These are phyloP conservation scores for Perca schrenkii DNA, from an alignment of 2,113 vertebrate genomes.

Conservation along the genomic window DNA sequence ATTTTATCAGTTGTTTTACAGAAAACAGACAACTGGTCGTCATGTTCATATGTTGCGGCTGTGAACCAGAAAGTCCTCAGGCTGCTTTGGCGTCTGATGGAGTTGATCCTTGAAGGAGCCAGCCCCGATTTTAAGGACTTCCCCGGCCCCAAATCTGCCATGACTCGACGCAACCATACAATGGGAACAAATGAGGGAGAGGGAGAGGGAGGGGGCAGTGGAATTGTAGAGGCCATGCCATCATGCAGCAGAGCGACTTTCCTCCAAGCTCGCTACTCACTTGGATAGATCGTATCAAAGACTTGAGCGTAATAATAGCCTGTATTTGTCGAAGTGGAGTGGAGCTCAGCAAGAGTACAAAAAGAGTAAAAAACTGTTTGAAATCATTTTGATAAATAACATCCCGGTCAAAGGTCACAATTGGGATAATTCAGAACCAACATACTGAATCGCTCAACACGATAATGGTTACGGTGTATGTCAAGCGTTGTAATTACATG, in stretches of 20 bases:
- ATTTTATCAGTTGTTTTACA: slow-evolving; percentile 49
- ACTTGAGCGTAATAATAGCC: slow-evolving; percentile 35
- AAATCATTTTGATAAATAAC: slow-evolving; percentile 64
- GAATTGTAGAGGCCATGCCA: slow-evolving; percentile 54
- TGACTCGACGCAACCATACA: slow-evolving; percentile 69
- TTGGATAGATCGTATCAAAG: slow-evolving; percentile 48
- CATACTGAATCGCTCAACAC: slow-evolving; percentile 43
- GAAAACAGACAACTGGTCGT: slow-evolving; percentile 35
- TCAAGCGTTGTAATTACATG: slow-evolving; percentile 30
- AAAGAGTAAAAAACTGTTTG: slow-evolving; percentile 26
- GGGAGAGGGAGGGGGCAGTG: background rate
- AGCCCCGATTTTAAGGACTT: slow-evolving; percentile 67
- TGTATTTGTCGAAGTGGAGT: slow-evolving; percentile 43
- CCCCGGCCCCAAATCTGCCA: slow-evolving; percentile 56
- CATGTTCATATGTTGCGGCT: slow-evolving; percentile 29
- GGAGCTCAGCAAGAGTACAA: slow-evolving; percentile 13
- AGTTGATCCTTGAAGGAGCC: slow-evolving; percentile 79
- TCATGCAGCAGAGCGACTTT: slow-evolving; percentile 38
- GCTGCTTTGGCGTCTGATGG: slow-evolving; percentile 75
- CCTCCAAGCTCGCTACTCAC: slow-evolving; percentile 21
- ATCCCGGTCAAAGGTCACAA: slow-evolving; percentile 43
- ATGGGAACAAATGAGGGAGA: slow-evolving; percentile 51
- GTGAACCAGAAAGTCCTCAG: slow-evolving; percentile 66
- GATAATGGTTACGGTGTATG: slow-evolving; percentile 12
- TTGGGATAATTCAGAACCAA: slow-evolving; percentile 9